These are phyloP conservation scores for Drosophila bifasciata DNA, from an alignment of 1,140 invertebrate species.

Conservation along the genomic window DNA sequence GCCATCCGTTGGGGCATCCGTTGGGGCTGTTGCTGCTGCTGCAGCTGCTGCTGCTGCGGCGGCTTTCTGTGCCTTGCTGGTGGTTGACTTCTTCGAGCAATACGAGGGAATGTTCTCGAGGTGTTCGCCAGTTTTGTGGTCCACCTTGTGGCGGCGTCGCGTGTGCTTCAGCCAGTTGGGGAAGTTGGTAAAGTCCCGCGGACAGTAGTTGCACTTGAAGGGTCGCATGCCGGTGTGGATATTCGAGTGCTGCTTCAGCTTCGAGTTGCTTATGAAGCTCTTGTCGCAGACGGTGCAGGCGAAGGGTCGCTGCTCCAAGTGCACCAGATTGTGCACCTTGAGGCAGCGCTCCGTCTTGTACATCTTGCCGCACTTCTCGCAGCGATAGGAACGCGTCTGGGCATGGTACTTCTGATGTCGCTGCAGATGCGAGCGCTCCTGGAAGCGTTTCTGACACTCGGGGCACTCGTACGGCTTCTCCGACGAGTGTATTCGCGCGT, in stretches of 20 bases:
- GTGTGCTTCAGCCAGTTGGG: slow-evolving; percentile 87
- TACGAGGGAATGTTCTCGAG: slow-evolving; percentile 84
- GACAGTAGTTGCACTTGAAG: slow-evolving; percentile 86
- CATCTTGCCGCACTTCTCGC: slow-evolving; percentile 84
- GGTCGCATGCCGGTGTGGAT: slow-evolving; percentile 86
- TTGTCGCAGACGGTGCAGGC: slow-evolving; percentile 85
- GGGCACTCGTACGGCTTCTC: slow-evolving; percentile 87
- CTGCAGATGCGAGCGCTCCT: slow-evolving; percentile 85
- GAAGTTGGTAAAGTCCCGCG: slow-evolving; percentile 86
- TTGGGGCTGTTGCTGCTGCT: slow-evolving; percentile 18
- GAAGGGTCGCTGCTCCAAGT: slow-evolving; percentile 84
- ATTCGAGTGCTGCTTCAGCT: slow-evolving; percentile 86
- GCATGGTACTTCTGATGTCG: slow-evolving; percentile 85
- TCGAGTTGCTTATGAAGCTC: slow-evolving; percentile 85
- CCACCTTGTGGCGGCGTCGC: slow-evolving; percentile 85
- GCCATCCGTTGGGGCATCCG: slow-evolving; percentile 18
- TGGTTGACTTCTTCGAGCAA: slow-evolving; percentile 80
- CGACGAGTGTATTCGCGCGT: slow-evolving; percentile 86
- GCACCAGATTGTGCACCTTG: slow-evolving; percentile 85
- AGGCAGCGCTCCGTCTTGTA: slow-evolving; percentile 85
- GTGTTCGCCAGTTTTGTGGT: slow-evolving; percentile 85
- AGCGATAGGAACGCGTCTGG: slow-evolving; percentile 84
- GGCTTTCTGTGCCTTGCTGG: slow-evolving; percentile 68
- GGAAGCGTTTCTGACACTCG: slow-evolving; percentile 86
- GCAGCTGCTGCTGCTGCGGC: slow-evolving; percentile 59